Conservation (phyloP, 2,797 vertebrate species). For the Protosalanx chinensis region DNA sequence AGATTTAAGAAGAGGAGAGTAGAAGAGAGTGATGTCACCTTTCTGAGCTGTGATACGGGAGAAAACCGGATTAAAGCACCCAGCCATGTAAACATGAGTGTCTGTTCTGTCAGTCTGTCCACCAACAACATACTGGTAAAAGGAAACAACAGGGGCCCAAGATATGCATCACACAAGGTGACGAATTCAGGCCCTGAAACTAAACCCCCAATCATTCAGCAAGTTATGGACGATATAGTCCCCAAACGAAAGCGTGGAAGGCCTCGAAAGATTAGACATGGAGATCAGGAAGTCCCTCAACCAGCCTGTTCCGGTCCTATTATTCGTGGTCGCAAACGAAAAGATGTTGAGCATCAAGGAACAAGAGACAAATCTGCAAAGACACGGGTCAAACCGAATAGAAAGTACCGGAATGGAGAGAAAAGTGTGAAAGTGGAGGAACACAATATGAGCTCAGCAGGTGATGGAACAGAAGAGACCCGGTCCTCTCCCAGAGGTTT, state of each 20-base stretch:
- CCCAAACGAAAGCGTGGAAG: slow-evolving; percentile 47
- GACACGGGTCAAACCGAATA: background rate
- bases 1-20: background rate
- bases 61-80: slow-evolving; percentile 9
- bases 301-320: background rate
- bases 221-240: background rate
- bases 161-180: too few relatives aligned
- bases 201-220: background rate
- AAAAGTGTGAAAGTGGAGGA: background rate
- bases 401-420: background rate
- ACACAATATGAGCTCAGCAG: background rate
- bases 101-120: slow-evolving; percentile 50
- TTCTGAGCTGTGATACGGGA: background rate
- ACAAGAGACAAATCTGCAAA: background rate
- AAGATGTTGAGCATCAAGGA: background rate
- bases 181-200: background rate
- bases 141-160: slow-evolving; percentile 13
- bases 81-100: slow-evolving; percentile 6
- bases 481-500: too few relatives aligned
- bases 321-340: background rate
- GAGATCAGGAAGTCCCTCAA: background rate
- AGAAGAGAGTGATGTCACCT: background rate
- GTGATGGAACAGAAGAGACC: background rate
- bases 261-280: slow-evolving; percentile 21
- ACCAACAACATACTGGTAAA: slow-evolving; percentile 47